phyloP scores from a whole-genome alignment of 1,140 invertebrate genomes.

The Hirudo medicinalis region DNA sequence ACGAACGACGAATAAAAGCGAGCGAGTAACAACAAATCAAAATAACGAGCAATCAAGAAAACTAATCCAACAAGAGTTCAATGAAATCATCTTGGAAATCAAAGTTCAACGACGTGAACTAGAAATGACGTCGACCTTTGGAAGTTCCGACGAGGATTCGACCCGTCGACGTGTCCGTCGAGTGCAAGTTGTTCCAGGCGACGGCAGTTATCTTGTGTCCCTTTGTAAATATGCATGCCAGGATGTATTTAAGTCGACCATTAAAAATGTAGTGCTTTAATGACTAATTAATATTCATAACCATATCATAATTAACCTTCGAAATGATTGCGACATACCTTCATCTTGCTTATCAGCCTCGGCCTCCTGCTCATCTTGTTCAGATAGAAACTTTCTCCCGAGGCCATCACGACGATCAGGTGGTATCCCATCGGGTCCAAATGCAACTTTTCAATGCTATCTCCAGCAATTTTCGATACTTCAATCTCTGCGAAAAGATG shows the following conservation, averaged over 20 bases:
- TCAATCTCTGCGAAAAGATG: conserved; percentile 33
- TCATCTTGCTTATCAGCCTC: conserved; percentile 43
- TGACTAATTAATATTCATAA: not conserved
- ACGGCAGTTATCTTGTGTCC: conserved; percentile 78
- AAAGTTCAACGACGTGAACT: no score
- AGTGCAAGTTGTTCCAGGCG: conserved; percentile 68
- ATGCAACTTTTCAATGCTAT: conserved; percentile 57
- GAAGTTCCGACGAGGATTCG: conserved; percentile 76
- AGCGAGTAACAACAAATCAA: no score
- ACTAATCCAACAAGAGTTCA: no score
- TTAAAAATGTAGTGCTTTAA: not conserved
- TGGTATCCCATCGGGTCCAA: conserved; percentile 75
- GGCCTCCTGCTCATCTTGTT: conserved; percentile 53
- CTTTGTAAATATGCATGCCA: conserved; percentile 25
- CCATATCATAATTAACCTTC: not conserved
- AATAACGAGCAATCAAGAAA: no score
- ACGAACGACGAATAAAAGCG: no score
- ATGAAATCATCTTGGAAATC: no score
- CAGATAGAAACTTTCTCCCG: conserved; percentile 65
- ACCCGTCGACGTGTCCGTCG: conserved; percentile 50
- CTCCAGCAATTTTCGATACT: conserved; percentile 33
- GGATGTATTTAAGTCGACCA: not conserved
- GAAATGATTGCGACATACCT: conserved; percentile 29
- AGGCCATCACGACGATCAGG: conserved; percentile 58
- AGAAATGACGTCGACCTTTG: conserved; percentile 45